Evolutionary conservation across 2,888 invertebrate species (phyloP).

Genomic region (Eucera pruinosa): DNA sequence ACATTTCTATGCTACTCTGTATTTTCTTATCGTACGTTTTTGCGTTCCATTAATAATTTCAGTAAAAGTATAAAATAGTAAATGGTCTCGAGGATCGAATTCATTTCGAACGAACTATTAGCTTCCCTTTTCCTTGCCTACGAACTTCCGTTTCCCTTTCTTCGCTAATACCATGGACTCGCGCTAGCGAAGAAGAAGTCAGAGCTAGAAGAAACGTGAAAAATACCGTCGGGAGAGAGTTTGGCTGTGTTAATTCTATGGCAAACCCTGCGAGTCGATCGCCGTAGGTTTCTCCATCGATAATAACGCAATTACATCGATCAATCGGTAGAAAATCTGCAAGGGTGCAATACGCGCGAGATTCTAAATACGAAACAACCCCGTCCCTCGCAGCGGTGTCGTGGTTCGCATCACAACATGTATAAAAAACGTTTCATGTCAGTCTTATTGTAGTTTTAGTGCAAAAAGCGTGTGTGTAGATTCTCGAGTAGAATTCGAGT

Average conservation of each 20-base stretch:
- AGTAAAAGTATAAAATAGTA: not conserved
- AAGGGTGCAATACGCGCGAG: conserved; percentile 4
- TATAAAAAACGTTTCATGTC: conserved; percentile 67
- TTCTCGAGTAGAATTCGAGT: not conserved
- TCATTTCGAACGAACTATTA: not conserved
- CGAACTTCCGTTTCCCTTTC: not conserved
- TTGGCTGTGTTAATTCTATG: conserved; percentile 49
- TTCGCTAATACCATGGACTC: not conserved
- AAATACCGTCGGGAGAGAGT: conserved; percentile 45
- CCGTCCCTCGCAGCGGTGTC: not conserved
- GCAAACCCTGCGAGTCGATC: not conserved
- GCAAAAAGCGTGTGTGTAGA: conserved; percentile 58
- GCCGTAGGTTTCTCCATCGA: not conserved
- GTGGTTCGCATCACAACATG: conserved; percentile 43
- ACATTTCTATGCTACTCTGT: no score
- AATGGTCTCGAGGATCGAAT: not conserved
- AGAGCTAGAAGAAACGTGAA: conserved; percentile 36
- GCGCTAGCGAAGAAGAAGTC: conserved; percentile 38
- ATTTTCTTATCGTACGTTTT: no score
- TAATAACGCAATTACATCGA: not conserved
- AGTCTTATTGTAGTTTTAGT: conserved; percentile 66
- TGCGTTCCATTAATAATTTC: no score
- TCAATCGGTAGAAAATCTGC: not conserved
- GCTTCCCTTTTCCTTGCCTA: not conserved
- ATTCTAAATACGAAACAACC: not conserved